A percentile compares a stretch with the other conserved stretches of the same genome.
Conservation (phyloP, 2,113 vertebrate genomes). For the Ceratotherium simum region DNA sequence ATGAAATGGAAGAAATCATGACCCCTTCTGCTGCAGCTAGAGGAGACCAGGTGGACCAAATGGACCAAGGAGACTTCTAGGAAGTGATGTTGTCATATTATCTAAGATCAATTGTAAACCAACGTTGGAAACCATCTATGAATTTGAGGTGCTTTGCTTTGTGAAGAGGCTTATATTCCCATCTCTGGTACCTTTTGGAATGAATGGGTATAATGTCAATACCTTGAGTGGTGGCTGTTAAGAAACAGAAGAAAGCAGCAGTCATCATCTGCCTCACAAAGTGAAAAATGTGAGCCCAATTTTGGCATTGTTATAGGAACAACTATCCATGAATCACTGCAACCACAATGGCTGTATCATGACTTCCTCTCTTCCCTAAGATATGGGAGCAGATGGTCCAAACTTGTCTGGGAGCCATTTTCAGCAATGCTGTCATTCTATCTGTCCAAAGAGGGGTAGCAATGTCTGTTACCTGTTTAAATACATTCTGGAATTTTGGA, state of each 20-base stretch:
- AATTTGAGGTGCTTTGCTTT: slow-evolving; percentile 23
- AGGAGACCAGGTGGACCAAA: background rate
- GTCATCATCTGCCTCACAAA: background rate
- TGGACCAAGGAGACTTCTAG: background rate
- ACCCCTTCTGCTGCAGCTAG: background rate
- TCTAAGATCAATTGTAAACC: background rate
- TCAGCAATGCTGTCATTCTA: background rate
- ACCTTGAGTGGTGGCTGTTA: background rate
- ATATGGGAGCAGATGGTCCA: background rate
- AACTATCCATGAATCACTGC: background rate
- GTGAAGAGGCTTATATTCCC: background rate
- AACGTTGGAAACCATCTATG: background rate
- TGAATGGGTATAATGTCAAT: background rate
- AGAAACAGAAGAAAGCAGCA: background rate
- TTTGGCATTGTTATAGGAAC: background rate
- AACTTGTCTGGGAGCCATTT: background rate
- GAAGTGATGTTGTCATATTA: background rate
- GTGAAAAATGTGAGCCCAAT: background rate
- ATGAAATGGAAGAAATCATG: background rate
- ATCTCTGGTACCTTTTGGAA: background rate
- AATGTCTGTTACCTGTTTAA: background rate
- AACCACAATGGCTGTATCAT: background rate
- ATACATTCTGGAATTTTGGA: background rate
- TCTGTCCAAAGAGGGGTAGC: background rate
- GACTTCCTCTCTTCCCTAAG: background rate